Conservation (phyloP, 2,113 vertebrate species). For the Dipodomys stephensi region DNA sequence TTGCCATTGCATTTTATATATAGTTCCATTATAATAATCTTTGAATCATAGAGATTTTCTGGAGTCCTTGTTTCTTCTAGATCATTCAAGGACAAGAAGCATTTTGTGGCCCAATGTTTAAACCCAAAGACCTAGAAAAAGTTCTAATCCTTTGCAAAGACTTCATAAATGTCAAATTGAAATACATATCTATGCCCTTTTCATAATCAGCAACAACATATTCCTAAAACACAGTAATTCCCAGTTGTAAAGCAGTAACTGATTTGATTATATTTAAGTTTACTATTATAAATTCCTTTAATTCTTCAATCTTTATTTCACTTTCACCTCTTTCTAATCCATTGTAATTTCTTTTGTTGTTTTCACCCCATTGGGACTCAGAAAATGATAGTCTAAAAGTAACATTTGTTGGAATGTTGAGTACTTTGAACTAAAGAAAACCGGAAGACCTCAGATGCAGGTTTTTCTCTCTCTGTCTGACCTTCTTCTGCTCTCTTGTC, state of each 20-base stretch:
- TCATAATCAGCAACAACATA: background rate
- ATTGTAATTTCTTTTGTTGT: background rate
- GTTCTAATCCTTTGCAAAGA: background rate
- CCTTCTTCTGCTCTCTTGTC: background rate
- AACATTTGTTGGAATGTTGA: background rate
- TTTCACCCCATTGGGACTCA: background rate
- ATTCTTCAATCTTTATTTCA: background rate
- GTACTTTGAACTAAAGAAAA: background rate
- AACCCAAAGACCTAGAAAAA: background rate
- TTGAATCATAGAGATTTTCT: background rate
- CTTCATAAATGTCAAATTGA: constrained; percentile 17
- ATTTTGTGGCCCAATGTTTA: background rate
- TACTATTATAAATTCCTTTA: background rate
- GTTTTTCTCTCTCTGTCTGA: background rate
- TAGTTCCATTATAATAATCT: background rate
- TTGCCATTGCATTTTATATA: background rate
- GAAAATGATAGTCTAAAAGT: background rate
- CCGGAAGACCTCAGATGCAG: background rate
- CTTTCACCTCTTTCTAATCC: background rate
- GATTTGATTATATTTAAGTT: background rate
- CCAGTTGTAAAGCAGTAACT: background rate
- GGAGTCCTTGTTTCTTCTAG: background rate
- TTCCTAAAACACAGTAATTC: background rate
- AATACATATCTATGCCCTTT: background rate
- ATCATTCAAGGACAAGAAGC: background rate